A percentile compares a stretch with the other conserved stretches of the same genome.
phyloP scores from a whole-genome alignment of 2,888 invertebrate species.

The Clivina fossor region DNA sequence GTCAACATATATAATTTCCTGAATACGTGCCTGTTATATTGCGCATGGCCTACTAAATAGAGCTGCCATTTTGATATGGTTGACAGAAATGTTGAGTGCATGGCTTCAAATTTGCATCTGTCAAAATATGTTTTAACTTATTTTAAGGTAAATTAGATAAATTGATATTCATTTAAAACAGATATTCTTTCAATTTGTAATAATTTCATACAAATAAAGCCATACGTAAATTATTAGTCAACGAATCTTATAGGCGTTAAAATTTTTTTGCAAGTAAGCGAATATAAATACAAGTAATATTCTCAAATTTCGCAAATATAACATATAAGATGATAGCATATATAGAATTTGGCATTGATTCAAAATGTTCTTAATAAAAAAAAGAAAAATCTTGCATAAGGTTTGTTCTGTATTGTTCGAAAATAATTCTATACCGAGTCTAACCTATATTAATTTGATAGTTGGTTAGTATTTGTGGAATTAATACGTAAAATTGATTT shows the following conservation, averaged over 20 bases:
- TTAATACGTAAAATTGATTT: conserved; percentile 13
- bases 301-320: too few relatives aligned
- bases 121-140: conserved; percentile 29
- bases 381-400: conserved; percentile 10
- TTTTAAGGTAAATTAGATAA: conserved; percentile 21
- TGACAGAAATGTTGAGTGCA: conserved; percentile 25
- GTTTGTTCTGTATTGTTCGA: neutral
- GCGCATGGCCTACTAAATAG: too few relatives aligned
- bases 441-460: conserved; percentile 16
- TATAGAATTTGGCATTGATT: conserved; percentile 1
- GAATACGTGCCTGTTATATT: too few relatives aligned
- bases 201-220: neutral
- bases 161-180: neutral
- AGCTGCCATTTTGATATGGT: conserved; percentile 26
- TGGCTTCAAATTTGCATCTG: conserved; percentile 28
- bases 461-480: neutral
- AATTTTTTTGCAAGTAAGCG: conserved; percentile 14
- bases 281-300: conserved; percentile 6
- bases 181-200: neutral
- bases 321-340: neutral
- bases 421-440: conserved; percentile 10
- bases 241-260: conserved; percentile 7
- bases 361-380: neutral
- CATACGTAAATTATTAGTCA: neutral
- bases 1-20: too few relatives aligned